Base-by-base conservation (phyloP, 2,888 invertebrate genomes). In the Junonia oenone region DNA sequence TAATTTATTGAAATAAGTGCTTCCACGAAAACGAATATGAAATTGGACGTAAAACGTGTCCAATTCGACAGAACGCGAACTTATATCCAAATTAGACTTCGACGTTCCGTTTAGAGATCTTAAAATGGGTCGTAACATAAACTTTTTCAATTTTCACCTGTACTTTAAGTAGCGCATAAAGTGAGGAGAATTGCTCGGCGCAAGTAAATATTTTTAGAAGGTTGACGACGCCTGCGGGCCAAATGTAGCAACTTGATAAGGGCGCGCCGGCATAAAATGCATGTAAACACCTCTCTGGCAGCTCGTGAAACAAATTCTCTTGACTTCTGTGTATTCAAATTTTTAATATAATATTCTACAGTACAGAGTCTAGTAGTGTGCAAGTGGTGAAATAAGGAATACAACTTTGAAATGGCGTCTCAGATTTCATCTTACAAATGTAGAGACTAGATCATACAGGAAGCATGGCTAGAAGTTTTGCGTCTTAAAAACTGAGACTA, bases 111-210 rank as follows among this genome's bases (percentile, higher is more conserved):
- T 82, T 75, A 69, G 67, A 71, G 81, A 81, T 74, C 76, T 76
- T 80, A 82, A 82, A 84, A 78, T 73, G 68, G 72, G 72, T 85
- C 80, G 78, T 86, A 81, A 87, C 82, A 79, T 85, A 84, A 87
- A 88, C 83, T 86, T 89, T 89, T 89, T 86, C 84, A 89, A 89
- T 88, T 89, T 88, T 83, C 86, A 85, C 84, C 81, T 85, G 76
- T 79, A 82, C 80, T 84, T 83, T 82, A 81, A 81, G 73, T 76
- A 75, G 75, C 71, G 74, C 69, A 69, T 86, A 84, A 88, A 87
- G 80, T 73, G 79, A 46, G 53, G 48, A 73, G 74, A 71, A 73
- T 72, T 71, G 75, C 71, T 69, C 68, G 63, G 65, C 64, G 64
- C 63, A 73, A 77, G 80, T 83, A 81, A 83, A 84, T 82, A 82